Base-by-base conservation (phyloP, 2,797 vertebrate genomes). In the Myotis planiceps region DNA sequence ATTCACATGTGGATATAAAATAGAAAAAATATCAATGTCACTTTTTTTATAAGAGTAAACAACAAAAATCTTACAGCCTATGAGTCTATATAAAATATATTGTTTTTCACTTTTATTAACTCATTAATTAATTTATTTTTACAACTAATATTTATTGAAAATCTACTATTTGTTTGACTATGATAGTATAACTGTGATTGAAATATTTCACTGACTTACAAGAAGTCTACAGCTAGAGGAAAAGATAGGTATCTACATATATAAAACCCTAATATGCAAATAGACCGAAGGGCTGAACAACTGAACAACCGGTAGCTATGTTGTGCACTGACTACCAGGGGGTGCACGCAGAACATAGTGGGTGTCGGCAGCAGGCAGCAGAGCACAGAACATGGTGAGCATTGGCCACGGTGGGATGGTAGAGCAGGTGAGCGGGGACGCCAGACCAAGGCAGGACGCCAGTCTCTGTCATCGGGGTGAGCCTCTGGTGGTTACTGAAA, bases 1-100 rank as follows among this genome's bases (percentile, higher is more conserved):
- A 93, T 87, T 95, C 25, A 42, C 47, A 78, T 78, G 39, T 96
- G 76, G 89, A 55, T 92, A 69, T 39, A 66, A 68, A 94, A 68
- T 12, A 69, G 5, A 12, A 79, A 68, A 53, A 4, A 74, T 58
- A 47, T 65, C n/a, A 92, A 69, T 68, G 39, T 32, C 5, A n/a
- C 14, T 18, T 51, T n/a, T 81, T 95, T 89, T 68, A 55, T 0
- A 53, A 0, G 9, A 34, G 5, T 21, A 49, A 19, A 85, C 32
- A 68, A 69, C 8, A 37, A 19, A 81, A 88, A 10, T 23, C 1
- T 37, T 93, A 89, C 25, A 80, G 21, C 37, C 7, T 86, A 47
- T 27, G 4, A 85, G 88, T 84, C 7, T 68, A 23, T 81, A 18
- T 10, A 90, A 53, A 74, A 42, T 27, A 0, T n/a, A 78, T 58